phyloP scores from a whole-genome alignment of 2,797 vertebrate genomes.

The Tolypeutes matacus region DNA sequence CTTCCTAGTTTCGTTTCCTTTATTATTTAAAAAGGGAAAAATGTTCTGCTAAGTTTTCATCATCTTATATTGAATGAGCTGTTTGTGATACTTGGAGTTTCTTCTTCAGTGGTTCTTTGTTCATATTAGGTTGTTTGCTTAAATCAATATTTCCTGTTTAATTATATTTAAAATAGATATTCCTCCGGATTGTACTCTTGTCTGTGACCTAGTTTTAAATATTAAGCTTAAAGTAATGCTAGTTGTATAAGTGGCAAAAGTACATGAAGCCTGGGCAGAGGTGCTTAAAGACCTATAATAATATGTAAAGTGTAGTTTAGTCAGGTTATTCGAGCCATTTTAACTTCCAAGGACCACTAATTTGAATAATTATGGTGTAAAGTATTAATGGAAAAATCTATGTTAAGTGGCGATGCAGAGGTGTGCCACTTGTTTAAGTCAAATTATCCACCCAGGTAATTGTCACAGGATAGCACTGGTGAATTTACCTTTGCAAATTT shows the following conservation, averaged over 20 bases:
- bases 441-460: neutral
- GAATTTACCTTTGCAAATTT: neutral
- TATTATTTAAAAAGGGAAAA: slow-evolving; percentile 17
- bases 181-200: slow-evolving; percentile 26
- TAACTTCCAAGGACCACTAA: neutral
- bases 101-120: neutral
- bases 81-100: neutral
- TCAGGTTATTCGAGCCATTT: neutral
- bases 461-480: neutral
- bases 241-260: neutral
- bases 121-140: neutral
- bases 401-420: neutral
- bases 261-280: neutral
- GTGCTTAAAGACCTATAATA: neutral
- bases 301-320: neutral
- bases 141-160: neutral
- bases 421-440: neutral
- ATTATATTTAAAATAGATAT: neutral
- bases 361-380: slow-evolving; percentile 41
- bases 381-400: neutral
- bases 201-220: slow-evolving; percentile 36
- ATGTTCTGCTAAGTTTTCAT: neutral
- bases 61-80: slow-evolving; percentile 19
- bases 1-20: slow-evolving; percentile 61
- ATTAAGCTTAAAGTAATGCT: slow-evolving; percentile 12